Evolutionary conservation across 2,113 vertebrate genomes (phyloP).

Genomic region (Papio anubis): DNA sequence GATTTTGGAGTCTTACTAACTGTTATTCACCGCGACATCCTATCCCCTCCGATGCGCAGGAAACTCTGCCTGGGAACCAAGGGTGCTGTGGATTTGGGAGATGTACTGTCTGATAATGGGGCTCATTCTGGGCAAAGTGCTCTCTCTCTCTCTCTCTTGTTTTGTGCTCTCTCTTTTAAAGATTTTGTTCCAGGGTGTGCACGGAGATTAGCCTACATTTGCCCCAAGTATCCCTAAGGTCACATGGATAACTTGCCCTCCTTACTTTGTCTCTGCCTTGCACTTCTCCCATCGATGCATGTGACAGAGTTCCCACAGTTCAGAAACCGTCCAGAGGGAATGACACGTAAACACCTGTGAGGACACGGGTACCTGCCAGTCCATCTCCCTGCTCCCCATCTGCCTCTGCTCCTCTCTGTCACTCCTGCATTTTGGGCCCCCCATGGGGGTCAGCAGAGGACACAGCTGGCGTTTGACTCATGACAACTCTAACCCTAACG

Average conservation of each 20-base stretch:
- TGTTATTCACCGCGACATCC: not conserved
- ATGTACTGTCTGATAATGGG: not conserved
- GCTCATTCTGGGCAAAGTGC: not conserved
- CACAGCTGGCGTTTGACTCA: rapidly evolving
- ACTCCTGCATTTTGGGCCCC: rapidly evolving
- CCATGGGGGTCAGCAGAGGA: too few relatives aligned
- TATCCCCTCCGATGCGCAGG: rapidly evolving
- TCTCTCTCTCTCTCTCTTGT: not conserved
- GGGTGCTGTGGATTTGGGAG: not conserved
- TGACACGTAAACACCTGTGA: not conserved
- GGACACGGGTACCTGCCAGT: not conserved
- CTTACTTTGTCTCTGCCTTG: rapidly evolving
- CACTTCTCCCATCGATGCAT: rapidly evolving
- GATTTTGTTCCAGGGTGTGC: not conserved
- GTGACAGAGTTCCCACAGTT: too few relatives aligned
- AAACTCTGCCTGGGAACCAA: not conserved
- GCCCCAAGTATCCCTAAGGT: not conserved
- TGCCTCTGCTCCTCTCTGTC: not conserved
- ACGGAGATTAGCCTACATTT: not conserved
- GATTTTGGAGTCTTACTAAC: not conserved
- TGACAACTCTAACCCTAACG: not conserved
- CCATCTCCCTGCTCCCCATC: not conserved
- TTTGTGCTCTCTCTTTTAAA: not conserved
- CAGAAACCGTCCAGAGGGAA: too few relatives aligned
- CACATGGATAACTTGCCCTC: rapidly evolving